Evolutionary conservation across 1,140 invertebrate species (phyloP), one percentile per base, ranked within the genome.

Genomic region (Eciton burchellii): DNA sequence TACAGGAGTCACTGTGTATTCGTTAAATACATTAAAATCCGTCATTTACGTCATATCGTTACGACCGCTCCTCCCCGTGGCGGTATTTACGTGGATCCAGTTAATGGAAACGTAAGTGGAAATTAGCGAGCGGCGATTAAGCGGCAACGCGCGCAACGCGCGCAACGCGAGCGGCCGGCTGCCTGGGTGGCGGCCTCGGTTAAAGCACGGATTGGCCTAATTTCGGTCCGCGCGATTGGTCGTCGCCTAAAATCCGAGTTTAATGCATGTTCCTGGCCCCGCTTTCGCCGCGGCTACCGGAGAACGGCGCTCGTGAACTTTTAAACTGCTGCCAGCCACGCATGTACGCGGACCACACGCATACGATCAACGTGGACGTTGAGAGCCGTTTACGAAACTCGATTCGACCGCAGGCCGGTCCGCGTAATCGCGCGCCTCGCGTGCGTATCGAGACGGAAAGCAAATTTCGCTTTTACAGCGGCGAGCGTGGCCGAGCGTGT

Each of bases 281-380:
- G 74, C 21, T 79, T 68, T 68, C 74, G 74, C 62, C 63, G 49
- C n/a, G 26, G 63, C 21, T 43, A 56, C 35, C 29, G 0, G 12
- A 16, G 35, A 54, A 68, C 21, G 29, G 24, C 29, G 74, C 19
- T 68, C 49, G 49, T 79, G 63, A 79, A 68, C 74, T 79, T 79
- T 68, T 56, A 85, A 86, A 86, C 71, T 63, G 71, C 79, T 85
- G 49, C 57, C 85, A 77, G 52, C 77, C 70, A 81, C 59, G 85
- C 49, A n/a, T 35, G n/a, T 77, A 19, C 19, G 12, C n/a, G 57
- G 88, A 89, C 88, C 88, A 89, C 88, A 89, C 88, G 83, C 84
- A 29, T 79, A 81, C 74, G 71, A 59, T 68, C 70, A 85, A n/a
- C n/a, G n/a, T 76, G 88, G 85, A 81, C 68, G 56, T 68, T 84